A percentile compares a stretch with the other conserved stretches of the same genome.
phyloP scores from a whole-genome alignment of 1,140 invertebrate genomes.

The Gonatopus flavifemur region DNA sequence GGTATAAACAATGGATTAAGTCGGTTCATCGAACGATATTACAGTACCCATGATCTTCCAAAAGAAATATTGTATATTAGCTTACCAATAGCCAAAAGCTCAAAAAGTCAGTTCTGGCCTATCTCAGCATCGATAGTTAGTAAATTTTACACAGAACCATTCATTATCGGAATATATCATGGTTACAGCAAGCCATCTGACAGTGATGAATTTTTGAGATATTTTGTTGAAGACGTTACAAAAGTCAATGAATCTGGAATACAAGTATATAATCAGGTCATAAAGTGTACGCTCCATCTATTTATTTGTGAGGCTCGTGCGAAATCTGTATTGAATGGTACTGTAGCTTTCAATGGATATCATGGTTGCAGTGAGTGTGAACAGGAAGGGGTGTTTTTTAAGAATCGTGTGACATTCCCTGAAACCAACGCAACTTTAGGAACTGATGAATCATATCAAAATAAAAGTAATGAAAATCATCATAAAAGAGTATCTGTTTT shows the following conservation, averaged over 20 bases:
- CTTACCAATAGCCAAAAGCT: slow-evolving; percentile 21
- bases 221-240: background rate
- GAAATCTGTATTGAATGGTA: background rate
- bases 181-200: background rate
- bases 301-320: slow-evolving; percentile 5
- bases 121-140: slow-evolving; percentile 12
- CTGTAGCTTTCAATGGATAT: background rate
- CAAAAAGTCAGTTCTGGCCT: slow-evolving; percentile 16
- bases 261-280: too few species aligned
- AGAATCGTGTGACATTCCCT: background rate
- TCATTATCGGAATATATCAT: background rate
- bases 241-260: too few species aligned
- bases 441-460: slow-evolving; percentile 3
- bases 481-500: slow-evolving; percentile 8
- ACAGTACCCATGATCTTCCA: background rate
- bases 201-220: background rate
- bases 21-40: background rate
- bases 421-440: background rate
- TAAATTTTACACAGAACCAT: background rate
- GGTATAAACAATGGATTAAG: background rate
- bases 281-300: too few species aligned
- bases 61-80: background rate
- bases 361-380: slow-evolving; percentile 3
- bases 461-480: background rate
- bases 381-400: background rate